These are phyloP conservation scores for Lucilia sericata DNA, from an alignment of 1,140 invertebrate species.

Conservation along the genomic window DNA sequence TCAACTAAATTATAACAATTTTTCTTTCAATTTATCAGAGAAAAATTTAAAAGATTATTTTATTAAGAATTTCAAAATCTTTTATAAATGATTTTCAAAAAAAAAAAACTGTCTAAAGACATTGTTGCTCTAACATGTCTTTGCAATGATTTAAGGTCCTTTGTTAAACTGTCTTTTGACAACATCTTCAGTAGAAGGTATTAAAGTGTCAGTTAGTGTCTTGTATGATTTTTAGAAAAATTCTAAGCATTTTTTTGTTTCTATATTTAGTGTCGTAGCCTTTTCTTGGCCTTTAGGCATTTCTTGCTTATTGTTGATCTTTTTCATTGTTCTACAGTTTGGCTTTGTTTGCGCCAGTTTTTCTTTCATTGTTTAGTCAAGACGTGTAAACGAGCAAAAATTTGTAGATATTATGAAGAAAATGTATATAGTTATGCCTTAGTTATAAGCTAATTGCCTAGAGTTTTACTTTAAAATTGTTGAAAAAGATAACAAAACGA, in stretches of 20 bases:
- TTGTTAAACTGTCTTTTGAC: conserved; percentile 10
- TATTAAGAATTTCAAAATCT: too few relatives aligned
- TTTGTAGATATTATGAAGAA: background rate
- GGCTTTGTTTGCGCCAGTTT: background rate
- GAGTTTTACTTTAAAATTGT: background rate
- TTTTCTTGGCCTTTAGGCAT: background rate
- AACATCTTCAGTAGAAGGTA: conserved; percentile 25
- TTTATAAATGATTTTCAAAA: too few relatives aligned
- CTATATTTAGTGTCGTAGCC: too few relatives aligned
- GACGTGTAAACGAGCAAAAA: conserved; percentile 14
- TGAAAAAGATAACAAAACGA: background rate
- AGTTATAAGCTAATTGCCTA: background rate
- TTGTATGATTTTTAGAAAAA: too few relatives aligned
- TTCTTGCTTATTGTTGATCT: background rate
- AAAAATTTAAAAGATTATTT: too few relatives aligned
- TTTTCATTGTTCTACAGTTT: too few relatives aligned
- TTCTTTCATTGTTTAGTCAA: background rate
- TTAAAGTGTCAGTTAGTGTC: conserved; percentile 17
- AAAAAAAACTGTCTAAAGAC: background rate
- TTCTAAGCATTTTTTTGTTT: too few relatives aligned
- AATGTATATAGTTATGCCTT: too few relatives aligned
- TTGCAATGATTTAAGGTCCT: too few relatives aligned
- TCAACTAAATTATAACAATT: conserved; percentile 1
- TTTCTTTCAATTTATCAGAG: too few relatives aligned
- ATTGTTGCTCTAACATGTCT: background rate